These are phyloP conservation scores for Reticulitermes lucifugus DNA, from an alignment of 2,888 invertebrate genomes.

Conservation along the genomic window DNA sequence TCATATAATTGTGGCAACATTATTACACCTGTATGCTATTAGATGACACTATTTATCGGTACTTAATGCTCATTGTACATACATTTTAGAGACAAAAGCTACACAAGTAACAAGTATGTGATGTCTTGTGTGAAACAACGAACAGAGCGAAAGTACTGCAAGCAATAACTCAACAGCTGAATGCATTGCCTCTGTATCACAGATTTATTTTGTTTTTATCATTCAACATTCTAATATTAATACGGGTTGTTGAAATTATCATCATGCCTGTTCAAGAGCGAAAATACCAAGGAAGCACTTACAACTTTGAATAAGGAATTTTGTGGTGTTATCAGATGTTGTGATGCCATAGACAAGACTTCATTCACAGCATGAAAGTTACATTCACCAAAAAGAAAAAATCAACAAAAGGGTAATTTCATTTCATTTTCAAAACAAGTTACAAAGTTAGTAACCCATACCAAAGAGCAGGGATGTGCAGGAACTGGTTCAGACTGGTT, in stretches of 20 bases:
- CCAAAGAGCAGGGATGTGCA: too few species aligned
- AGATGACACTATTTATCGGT: not conserved
- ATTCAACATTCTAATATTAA: not conserved
- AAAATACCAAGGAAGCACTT: not conserved
- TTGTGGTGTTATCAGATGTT: not conserved
- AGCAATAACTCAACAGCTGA: not conserved
- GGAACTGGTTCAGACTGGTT: too few species aligned
- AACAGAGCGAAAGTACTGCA: not conserved
- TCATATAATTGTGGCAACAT: not conserved
- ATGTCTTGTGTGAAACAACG: not conserved
- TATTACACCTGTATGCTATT: not conserved
- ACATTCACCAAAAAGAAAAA: too few species aligned
- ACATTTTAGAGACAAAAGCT: not conserved
- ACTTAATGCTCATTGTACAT: conserved; percentile 2
- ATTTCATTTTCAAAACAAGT: too few species aligned
- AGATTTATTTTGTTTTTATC: not conserved
- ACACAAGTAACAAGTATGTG: not conserved
- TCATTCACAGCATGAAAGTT: too few species aligned
- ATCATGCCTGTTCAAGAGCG: not conserved
- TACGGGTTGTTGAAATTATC: not conserved
- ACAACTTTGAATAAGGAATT: not conserved
- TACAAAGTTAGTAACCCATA: too few species aligned
- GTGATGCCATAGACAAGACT: too few species aligned
- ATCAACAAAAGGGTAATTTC: too few species aligned
- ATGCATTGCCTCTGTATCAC: not conserved